Percentiles rank a stretch among this genome's conserved stretches.
Evolutionary conservation across 2,113 vertebrate species (phyloP).

Genomic region (Pomatostomus ruficeps): DNA sequence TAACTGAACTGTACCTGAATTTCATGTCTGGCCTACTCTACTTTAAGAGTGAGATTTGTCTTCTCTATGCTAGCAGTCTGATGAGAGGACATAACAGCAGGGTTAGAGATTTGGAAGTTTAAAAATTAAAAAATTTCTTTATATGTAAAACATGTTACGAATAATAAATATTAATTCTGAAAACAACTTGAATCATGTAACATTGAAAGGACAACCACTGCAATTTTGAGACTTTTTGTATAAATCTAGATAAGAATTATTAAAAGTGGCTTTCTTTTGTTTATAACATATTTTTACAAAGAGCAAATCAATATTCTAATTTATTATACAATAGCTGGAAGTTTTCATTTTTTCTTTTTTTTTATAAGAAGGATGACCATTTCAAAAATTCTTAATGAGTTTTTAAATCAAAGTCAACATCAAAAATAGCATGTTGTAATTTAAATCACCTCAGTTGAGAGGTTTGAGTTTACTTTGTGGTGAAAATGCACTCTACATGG

Average conservation of each 20-base stretch:
- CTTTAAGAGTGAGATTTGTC: not conserved
- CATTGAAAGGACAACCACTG: not conserved
- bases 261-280: not conserved
- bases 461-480: not conserved
- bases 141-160: not conserved
- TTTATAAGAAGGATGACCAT: not conserved
- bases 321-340: not conserved
- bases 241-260: not conserved
- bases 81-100: not conserved
- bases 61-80: not conserved
- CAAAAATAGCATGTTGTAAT: not conserved
- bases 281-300: not conserved
- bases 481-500: not conserved
- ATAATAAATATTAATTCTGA: not conserved
- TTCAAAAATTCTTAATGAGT: not conserved
- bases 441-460: not conserved
- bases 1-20: not conserved
- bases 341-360: not conserved
- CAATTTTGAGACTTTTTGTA: not conserved
- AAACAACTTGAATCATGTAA: not conserved
- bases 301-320: not conserved
- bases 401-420: not conserved
- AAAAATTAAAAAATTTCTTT: not conserved
- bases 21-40: not conserved
- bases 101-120: not conserved